Evolutionary conservation across 2,888 invertebrate species (phyloP).

Genomic region (Orgyia antiqua): DNA sequence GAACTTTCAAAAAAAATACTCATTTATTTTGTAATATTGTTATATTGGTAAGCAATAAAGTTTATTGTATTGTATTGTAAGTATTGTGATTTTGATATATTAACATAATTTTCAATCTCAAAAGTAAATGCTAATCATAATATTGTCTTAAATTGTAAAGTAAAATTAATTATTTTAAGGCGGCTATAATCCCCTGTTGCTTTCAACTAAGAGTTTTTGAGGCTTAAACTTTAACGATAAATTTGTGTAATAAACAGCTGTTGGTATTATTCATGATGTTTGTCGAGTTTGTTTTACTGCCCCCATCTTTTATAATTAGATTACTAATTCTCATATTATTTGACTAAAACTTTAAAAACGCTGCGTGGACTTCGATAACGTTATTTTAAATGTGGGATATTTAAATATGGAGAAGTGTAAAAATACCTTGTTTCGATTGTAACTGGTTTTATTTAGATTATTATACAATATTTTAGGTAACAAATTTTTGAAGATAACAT

Average conservation of each 20-base stretch:
- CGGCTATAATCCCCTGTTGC: constrained; percentile 57
- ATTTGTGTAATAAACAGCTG: constrained; percentile 66
- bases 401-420: no score
- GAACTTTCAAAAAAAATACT: no score
- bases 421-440: no score
- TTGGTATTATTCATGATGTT: constrained; percentile 68
- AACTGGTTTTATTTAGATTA: no score
- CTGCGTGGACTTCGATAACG: constrained; percentile 24
- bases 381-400: constrained; percentile 13
- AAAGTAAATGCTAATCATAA: no score
- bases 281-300: constrained; percentile 65
- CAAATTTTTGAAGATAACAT: no score
- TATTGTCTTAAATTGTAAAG: constrained; percentile 26
- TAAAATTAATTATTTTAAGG: constrained; percentile 55
- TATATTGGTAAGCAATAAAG: no score
- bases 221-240: constrained; percentile 61
- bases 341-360: constrained; percentile 26
- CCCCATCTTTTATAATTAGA: constrained; percentile 56
- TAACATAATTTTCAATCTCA: no score
- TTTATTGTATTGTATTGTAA: no score
- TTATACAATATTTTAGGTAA: no score
- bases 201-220: constrained; percentile 64
- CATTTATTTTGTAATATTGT: no score
- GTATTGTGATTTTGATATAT: no score
- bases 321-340: constrained; percentile 48